Evolutionary conservation across 2,113 vertebrate genomes (phyloP), one percentile per base, ranked within the genome.

Genomic region (Himantopus leucocephalus): DNA sequence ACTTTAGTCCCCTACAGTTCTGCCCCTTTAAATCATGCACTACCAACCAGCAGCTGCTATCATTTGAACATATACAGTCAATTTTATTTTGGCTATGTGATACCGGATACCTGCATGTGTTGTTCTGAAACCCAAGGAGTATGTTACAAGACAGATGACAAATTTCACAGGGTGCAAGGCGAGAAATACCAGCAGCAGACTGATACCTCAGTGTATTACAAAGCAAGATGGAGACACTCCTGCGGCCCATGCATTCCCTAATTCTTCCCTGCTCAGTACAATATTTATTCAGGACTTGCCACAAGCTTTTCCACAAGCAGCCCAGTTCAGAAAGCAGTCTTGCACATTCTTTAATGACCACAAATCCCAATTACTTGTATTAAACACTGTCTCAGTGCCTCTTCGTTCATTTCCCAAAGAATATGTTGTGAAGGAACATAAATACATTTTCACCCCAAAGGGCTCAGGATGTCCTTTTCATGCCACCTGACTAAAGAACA

Each of bases 181-280:
- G 34, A 66, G 50, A 84, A 88, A 74, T 55, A 4, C 27, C 85
- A 62, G 35, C 2, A 62, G 34, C 2, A 74, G 26, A 5, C 53
- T 18, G 27, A 62, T 27, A 52, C 41, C 66, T 32, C 53, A 23
- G 24, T 12, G 12, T 9, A 26, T 20, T 29, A 39, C 45, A 47
- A 71, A 39, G 30, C 34, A 60, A 39, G 66, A 18, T 4, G 21
- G 48, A 67, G 9, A 7, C 34, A 4, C 5, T 47, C 35, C 39
- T 47, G 9, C 5, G 17, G 13, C 39, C 45, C 34, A 0, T 3
- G 4, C 18, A 19, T 14, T 8, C 30, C n/a, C 41, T 17, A 8
- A 0, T 21, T 76, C 53, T 47, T 18, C 75, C 47, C 35, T 30
- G 15, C 30, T 76, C 2, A 0, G 8, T 8, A 68, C 11, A 37